A percentile compares a stretch with the other conserved stretches of the same genome.
Conservation (phyloP, 2,888 invertebrate genomes). For the Linnaemya vulpina region DNA sequence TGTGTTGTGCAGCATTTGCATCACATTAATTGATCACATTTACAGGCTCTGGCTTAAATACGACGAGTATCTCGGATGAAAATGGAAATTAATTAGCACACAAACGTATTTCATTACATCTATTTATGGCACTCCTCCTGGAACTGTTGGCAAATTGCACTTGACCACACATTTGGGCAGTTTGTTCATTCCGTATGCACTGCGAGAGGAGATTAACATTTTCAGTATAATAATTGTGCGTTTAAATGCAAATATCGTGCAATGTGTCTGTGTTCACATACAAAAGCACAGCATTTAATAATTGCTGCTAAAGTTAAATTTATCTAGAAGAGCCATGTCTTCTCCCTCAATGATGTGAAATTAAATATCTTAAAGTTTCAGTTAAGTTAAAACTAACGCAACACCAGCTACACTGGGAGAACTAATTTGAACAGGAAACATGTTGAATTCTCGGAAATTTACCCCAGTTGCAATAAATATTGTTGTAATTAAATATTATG, state of each 20-base stretch:
- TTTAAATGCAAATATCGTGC: not conserved
- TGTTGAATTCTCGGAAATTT: no score
- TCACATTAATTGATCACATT: not conserved
- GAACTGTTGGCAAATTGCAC: not conserved
- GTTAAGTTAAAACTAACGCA: not conserved
- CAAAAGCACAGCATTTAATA: not conserved
- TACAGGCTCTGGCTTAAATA: not conserved
- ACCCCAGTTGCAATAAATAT: no score
- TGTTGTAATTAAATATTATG: no score
- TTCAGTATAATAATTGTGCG: not conserved
- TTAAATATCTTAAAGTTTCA: not conserved
- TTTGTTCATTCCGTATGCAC: not conserved
- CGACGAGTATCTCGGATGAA: not conserved
- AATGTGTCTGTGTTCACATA: no score
- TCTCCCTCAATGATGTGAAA: not conserved
- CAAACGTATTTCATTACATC: not conserved
- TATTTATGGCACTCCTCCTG: not conserved
- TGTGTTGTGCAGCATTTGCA: not conserved
- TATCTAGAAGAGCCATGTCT: not conserved
- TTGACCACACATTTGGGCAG: not conserved
- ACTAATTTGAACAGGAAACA: no score
- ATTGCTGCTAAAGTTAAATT: not conserved
- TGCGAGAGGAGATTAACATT: not conserved
- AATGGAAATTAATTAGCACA: not conserved
- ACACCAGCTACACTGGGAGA: no score